phyloP scores from a whole-genome alignment of 2,797 vertebrate genomes.

The Lophius americanus region DNA sequence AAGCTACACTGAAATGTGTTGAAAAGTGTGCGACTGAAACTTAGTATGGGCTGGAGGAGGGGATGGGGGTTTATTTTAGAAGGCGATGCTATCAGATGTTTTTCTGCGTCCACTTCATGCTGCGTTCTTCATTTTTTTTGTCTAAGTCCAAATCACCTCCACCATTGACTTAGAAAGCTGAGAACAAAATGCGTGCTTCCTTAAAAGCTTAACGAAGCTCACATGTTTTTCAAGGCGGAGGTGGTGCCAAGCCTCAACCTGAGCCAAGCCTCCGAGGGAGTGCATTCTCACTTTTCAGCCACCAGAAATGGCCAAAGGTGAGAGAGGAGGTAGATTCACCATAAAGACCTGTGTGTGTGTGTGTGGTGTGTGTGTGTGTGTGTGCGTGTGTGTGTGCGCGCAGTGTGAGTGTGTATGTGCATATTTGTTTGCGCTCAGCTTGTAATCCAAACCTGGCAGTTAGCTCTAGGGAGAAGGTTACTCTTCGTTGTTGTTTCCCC shows the following conservation, averaged over 20 bases:
- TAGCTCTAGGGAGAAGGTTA: slow-evolving; percentile 73
- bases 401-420: slow-evolving; percentile 13
- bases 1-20: slow-evolving; percentile 46
- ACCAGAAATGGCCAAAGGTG: slow-evolving; percentile 69
- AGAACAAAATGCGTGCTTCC: slow-evolving; percentile 41
- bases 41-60: slow-evolving; percentile 30
- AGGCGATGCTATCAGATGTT: slow-evolving; percentile 35
- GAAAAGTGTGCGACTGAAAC: slow-evolving; percentile 63
- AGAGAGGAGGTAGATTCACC: slow-evolving; percentile 68
- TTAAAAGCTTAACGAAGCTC: slow-evolving; percentile 46
- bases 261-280: slow-evolving; percentile 57
- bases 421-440: slow-evolving; percentile 44
- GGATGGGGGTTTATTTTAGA: slow-evolving; percentile 44
- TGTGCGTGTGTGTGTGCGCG: slow-evolving; percentile 5
- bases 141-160: slow-evolving; percentile 11
- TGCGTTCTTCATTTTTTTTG: slow-evolving; percentile 4
- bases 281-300: slow-evolving; percentile 67
- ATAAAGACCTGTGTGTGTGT: slow-evolving; percentile 56
- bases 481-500: slow-evolving; percentile 73
- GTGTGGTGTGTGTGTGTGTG: slow-evolving; percentile 28
- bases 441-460: slow-evolving; percentile 73
- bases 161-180: slow-evolving; percentile 18
- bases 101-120: background rate
- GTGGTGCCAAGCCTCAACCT: slow-evolving; percentile 51
- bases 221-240: slow-evolving; percentile 43